Base-by-base conservation (phyloP, 2,113 vertebrate genomes). In the Ascaphus truei region DNA sequence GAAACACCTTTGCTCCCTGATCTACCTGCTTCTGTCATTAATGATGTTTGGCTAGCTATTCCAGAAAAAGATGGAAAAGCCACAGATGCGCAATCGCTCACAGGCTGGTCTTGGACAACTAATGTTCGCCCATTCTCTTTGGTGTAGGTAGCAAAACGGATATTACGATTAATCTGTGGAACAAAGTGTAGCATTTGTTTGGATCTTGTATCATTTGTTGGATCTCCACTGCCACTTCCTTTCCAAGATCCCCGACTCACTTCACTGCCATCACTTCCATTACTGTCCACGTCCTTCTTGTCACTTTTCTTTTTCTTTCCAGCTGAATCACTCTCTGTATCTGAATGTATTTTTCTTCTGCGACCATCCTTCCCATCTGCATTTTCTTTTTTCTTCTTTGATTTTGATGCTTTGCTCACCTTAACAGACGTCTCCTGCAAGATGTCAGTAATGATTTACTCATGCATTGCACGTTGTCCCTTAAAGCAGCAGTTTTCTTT, bases 71-170 rank as follows among this genome's bases (percentile, higher is more conserved):
- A 86, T 59, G 90, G 82, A 75, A 90, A 89, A 62, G 88, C 68
- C 67, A 83, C 8, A 22, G 83, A 71, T 26, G 83, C 22, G 45
- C 94, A 91, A 56, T 89, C 84, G 71, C 86, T 83, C 60, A 89
- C 79, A 47, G 86, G 89, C 50, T 90, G 86, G 15, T 93, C 96
- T 66, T 96, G 95, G 23, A 90, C 89, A 76, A 93, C 84, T 25
- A 91, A 76, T 4, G 90, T 84, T 62, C 93, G 93, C 53, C 96
- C 95, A 29, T 99, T 98, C 87, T 99, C 97, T 88, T 98, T 99
- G 80, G 94, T 89, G 75, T 93, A 93, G 74, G 88, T 86, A 50
- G 92, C 89, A 87, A 94, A 86, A 66, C 90, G 83, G 77, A 90
- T 84, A 76, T 81, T 92, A 72, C 92, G 89, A 73, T 93, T 94